Percentiles rank a stretch among this genome's conserved stretches.
phyloP scores from a whole-genome alignment of 2,888 invertebrate species.

The Drosophila eohydei region DNA sequence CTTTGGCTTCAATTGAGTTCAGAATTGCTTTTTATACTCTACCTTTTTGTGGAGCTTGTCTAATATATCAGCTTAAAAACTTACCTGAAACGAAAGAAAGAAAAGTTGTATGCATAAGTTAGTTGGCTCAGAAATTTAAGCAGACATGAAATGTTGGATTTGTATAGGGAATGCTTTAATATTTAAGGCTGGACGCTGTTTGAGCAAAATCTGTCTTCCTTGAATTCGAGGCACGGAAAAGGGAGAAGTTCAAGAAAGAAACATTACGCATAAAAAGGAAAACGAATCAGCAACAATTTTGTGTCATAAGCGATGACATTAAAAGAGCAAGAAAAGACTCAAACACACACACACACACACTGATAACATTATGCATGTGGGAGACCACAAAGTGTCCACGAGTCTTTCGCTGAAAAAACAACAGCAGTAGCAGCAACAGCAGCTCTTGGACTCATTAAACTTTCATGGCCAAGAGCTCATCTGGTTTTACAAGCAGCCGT shows the following conservation, averaged over 20 bases:
- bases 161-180: constrained; percentile 5
- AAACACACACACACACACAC: not conserved
- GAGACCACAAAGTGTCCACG: constrained; percentile 44
- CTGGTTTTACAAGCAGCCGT: constrained; percentile 44
- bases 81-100: constrained; percentile 38
- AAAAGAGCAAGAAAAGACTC: constrained; percentile 30
- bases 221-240: not conserved
- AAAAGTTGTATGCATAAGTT: constrained; percentile 16
- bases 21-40: not conserved
- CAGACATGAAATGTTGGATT: not conserved
- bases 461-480: constrained; percentile 66
- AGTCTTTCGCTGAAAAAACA: constrained; percentile 22
- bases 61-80: constrained; percentile 11
- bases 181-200: constrained; percentile 7
- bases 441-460: constrained; percentile 59
- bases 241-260: constrained; percentile 12
- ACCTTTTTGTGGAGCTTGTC: constrained; percentile 3
- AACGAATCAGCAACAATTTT: constrained; percentile 68
- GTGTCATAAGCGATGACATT: constrained; percentile 65
- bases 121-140: not conserved
- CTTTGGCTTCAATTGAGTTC: not conserved
- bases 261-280: constrained; percentile 54
- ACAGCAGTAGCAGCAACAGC: constrained; percentile 5
- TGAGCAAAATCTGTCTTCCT: not conserved
- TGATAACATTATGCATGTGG: constrained; percentile 36